Evolutionary conservation across 1,140 invertebrate species (phyloP).

Genomic region (Globodera ellingtonae): DNA sequence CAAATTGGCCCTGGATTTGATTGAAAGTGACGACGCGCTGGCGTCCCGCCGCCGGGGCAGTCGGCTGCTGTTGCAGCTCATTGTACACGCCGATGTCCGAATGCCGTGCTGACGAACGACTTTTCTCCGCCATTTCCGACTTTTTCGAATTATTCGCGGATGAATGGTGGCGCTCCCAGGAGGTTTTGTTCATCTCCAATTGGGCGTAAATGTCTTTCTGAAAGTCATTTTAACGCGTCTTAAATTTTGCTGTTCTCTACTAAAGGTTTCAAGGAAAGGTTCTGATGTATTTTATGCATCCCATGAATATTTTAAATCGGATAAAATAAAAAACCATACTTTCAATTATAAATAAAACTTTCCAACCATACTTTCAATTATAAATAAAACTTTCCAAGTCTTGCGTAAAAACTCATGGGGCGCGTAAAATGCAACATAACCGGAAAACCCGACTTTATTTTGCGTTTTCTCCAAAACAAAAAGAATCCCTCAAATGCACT

Average conservation of each 20-base stretch:
- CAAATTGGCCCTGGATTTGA: not conserved
- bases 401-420: no score
- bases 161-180: not conserved
- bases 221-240: not conserved
- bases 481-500: not conserved
- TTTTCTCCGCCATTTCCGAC: not conserved
- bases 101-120: not conserved
- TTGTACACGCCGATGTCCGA: not conserved
- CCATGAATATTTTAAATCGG: no score
- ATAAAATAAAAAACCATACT: no score
- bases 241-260: no score
- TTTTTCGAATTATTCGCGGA: not conserved
- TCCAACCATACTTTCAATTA: no score
- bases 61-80: not conserved
- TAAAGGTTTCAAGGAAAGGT: no score
- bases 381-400: no score
- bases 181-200: not conserved
- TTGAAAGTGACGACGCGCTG: slow-evolving; percentile 6
- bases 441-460: not conserved
- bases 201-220: not conserved
- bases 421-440: not conserved
- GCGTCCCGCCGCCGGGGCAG: no score
- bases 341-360: no score
- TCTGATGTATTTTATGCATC: no score
- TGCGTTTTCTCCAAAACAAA: not conserved